A percentile compares a stretch with the other conserved stretches of the same genome.
These are phyloP conservation scores for Holocentrus rufus DNA, from an alignment of 2,797 vertebrate species.

Conservation along the genomic window DNA sequence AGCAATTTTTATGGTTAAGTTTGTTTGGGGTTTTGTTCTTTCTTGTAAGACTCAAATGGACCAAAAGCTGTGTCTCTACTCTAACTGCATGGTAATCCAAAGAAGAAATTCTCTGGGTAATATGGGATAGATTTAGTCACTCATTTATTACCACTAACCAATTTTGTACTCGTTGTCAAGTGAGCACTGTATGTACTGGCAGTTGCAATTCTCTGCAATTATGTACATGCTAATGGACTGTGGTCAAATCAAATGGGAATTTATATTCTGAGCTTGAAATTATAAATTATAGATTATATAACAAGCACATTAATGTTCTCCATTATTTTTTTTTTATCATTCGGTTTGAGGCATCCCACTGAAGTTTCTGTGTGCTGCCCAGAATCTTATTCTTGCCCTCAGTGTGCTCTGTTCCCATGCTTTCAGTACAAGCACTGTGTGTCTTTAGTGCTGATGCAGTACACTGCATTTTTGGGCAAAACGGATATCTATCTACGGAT, in stretches of 20 bases:
- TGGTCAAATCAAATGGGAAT: background rate
- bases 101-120: background rate
- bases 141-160: conserved; percentile 2
- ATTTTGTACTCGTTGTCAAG: conserved; percentile 13
- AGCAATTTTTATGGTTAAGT: background rate
- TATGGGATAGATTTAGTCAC: background rate
- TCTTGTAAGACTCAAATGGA: background rate
- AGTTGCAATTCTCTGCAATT: background rate
- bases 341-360: background rate
- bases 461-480: conserved; percentile 49
- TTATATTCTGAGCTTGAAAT: background rate
- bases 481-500: too few species aligned
- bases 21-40: conserved; percentile 10
- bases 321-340: conserved; percentile 8
- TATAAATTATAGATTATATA: conserved; percentile 4
- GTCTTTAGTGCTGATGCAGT: conserved; percentile 16
- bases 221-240: background rate
- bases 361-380: conserved; percentile 13
- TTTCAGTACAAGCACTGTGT: conserved; percentile 53
- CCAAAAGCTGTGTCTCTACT: background rate
- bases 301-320: background rate
- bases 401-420: conserved; percentile 49
- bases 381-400: conserved; percentile 14
- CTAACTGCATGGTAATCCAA: conserved; percentile 2
- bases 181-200: background rate